A percentile compares a stretch with the other conserved stretches of the same genome.
Evolutionary conservation across 2,797 vertebrate genomes (phyloP).

Genomic region (Diceros bicornis): DNA sequence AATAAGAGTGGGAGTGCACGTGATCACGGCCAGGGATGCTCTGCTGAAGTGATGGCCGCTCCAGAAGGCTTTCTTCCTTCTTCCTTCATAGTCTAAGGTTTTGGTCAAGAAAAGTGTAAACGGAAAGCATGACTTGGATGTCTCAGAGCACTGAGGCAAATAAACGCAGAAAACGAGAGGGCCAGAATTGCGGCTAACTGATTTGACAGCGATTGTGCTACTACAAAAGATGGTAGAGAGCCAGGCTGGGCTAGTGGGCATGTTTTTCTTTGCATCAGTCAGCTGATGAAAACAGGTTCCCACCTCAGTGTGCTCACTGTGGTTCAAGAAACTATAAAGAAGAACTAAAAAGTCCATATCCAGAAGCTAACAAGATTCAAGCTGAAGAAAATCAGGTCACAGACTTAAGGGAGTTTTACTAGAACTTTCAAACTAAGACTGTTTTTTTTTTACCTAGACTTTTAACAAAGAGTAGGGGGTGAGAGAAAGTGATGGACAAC

Average conservation of each 20-base stretch:
- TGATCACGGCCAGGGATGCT: neutral
- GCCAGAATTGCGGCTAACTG: neutral
- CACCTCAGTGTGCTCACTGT: neutral
- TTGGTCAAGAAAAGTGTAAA: neutral
- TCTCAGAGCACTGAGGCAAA: neutral
- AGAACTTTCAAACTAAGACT: constrained; percentile 7
- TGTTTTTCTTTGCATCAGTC: neutral
- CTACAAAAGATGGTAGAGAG: too few species aligned
- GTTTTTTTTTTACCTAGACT: neutral
- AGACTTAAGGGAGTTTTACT: neutral
- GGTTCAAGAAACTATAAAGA: neutral
- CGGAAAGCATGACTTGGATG: neutral
- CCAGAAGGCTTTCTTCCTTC: neutral
- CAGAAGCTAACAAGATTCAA: neutral
- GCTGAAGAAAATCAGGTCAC: neutral
- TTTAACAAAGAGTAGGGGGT: neutral
- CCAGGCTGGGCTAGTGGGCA: neutral
- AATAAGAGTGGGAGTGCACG: neutral
- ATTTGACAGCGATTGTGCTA: rapidly evolving
- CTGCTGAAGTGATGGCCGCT: neutral
- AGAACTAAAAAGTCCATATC: neutral
- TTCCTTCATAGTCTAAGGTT: neutral
- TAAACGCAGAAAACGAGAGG: neutral
- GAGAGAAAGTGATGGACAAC: neutral
- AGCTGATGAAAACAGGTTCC: neutral